Conservation (phyloP, 2,797 vertebrate species). For the Brotula barbata region DNA sequence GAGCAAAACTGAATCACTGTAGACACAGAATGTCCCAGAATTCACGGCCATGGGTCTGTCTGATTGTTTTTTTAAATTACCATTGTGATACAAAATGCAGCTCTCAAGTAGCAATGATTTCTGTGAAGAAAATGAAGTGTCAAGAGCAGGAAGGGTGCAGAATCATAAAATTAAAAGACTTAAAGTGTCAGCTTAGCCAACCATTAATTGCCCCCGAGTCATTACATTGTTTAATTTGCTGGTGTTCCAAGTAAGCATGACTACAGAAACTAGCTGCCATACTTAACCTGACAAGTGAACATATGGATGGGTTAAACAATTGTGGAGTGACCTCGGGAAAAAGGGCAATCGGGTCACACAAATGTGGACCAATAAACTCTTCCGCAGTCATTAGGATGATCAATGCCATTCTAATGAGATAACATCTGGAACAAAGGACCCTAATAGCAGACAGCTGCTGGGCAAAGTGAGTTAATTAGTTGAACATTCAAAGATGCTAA, state of each 20-base stretch:
- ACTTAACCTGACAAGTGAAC: conserved; percentile 47
- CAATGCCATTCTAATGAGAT: conserved; percentile 80
- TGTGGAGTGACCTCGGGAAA: conserved; percentile 66
- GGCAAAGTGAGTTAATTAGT: conserved; percentile 77
- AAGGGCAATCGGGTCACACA: conserved; percentile 61
- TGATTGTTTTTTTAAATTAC: too few relatives aligned
- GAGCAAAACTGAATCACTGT: too few relatives aligned
- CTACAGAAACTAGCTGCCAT: conserved; percentile 31
- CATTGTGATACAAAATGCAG: too few relatives aligned
- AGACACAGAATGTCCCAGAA: too few relatives aligned
- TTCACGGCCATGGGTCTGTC: too few relatives aligned
- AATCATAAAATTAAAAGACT: too few relatives aligned
- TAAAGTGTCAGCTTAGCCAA: conserved; percentile 22
- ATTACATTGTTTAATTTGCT: not conserved
- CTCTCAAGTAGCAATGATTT: too few relatives aligned
- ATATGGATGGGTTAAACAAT: conserved; percentile 58
- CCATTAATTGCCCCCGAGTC: not conserved
- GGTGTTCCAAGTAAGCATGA: conserved; percentile 13
- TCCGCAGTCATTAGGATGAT: conserved; percentile 77
- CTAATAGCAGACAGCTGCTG: conserved; percentile 83
- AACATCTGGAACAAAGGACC: conserved; percentile 82
- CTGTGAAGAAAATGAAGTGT: too few relatives aligned
- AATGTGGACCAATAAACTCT: conserved; percentile 77
- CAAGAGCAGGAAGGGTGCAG: too few relatives aligned
- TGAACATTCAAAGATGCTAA: conserved; percentile 70